Base-by-base conservation (phyloP, 2,113 vertebrate species). In the Tachysurus fulvidraco region DNA sequence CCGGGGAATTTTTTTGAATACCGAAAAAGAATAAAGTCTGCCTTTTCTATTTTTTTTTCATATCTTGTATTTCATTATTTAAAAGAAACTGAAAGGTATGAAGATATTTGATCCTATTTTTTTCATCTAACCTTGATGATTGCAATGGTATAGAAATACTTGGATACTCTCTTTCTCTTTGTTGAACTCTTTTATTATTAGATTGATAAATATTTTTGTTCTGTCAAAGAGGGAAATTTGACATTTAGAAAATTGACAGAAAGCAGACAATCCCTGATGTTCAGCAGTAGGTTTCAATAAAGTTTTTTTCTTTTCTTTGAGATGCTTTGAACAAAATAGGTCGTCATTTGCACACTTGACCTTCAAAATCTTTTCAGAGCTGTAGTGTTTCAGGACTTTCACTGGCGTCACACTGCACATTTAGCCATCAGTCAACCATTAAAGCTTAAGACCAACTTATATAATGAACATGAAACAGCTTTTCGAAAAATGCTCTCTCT, bases 341-440 rank as follows among this genome's bases (percentile, higher is more conserved):
- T 69, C 74, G 83, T 83, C 54, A 44, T 83, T 83, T 67, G 81
- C 78, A 73, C 65, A 60, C 87, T 90, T 90, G 84, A 89, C 86
- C 83, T 89, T 88, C 83, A 59, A 57, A 77, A 69, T 64, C 81
- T 78, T 85, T 90, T 87, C 64, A 88, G 76, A 87, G 82, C 78
- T 78, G 52, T 41, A 79, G 30, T 36, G 52, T 67, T 84, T 55
- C 52, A 41, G 81, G 5, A 28, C 81, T 88, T 46, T 74, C 28
- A 76, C 64, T 86, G 79, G 73, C 86, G 83, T 89, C 30, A 57
- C 23, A 79, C 85, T 69, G 28, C 60, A 57, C 41, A 82, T 86
- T 84, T 88, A 83, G 81, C 59, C 71, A 79, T 82, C 89, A 84
- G 87, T 67, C 76, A 86, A 71, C 30, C n/a, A 88, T 88, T 78